Conservation (phyloP, 2,797 vertebrate species). For the Mormyrus proboscirostris region DNA sequence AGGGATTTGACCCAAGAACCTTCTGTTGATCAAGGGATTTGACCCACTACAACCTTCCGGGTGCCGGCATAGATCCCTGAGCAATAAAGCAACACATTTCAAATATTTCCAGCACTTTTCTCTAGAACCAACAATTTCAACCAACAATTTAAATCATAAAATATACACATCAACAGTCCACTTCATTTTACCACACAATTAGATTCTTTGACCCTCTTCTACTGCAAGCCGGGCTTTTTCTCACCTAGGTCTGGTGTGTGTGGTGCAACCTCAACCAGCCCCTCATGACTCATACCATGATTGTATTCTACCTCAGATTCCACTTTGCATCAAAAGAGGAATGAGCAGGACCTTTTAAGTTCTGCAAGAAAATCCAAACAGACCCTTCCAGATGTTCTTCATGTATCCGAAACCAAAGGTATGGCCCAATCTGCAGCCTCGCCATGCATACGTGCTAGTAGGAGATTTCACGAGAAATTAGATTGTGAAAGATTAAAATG, state of each 20-base stretch:
- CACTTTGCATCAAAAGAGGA: neutral
- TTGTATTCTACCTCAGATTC: neutral
- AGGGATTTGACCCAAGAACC: neutral
- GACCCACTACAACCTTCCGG: neutral
- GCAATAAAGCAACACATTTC: neutral
- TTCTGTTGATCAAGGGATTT: neutral
- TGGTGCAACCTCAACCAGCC: neutral
- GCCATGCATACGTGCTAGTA: neutral
- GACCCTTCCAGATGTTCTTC: neutral
- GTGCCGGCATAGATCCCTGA: neutral
- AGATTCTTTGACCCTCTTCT: neutral
- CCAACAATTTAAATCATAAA: neutral
- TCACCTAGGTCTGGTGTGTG: neutral
- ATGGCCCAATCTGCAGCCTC: neutral
- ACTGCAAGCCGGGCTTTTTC: neutral
- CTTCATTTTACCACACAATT: neutral
- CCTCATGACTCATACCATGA: neutral
- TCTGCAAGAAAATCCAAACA: neutral
- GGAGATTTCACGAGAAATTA: neutral
- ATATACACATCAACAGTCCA: neutral
- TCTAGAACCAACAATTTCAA: neutral
- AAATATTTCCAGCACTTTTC: neutral
- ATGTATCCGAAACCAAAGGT: neutral
- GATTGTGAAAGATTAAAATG: neutral
- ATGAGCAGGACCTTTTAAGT: neutral